Evolutionary conservation across 2,888 invertebrate genomes (phyloP).

Genomic region (Latrodectus elegans): DNA sequence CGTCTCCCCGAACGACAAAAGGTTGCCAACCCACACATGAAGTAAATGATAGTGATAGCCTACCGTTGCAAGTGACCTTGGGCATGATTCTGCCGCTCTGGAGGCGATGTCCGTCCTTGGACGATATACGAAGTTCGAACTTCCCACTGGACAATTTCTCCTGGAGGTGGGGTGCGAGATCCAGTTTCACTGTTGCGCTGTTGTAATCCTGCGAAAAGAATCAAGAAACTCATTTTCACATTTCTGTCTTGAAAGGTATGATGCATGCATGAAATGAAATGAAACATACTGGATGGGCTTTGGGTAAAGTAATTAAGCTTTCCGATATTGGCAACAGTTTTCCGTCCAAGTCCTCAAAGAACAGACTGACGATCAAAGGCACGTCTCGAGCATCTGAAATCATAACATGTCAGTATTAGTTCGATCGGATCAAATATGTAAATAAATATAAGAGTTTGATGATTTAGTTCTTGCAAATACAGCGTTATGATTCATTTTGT

Average conservation of each 20-base stretch:
- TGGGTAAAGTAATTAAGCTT: slow-evolving; percentile 78
- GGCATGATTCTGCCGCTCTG: slow-evolving; percentile 71
- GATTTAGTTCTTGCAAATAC: too few relatives aligned
- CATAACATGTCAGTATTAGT: not conserved
- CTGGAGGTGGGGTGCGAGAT: slow-evolving; percentile 55
- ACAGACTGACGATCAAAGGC: slow-evolving; percentile 78
- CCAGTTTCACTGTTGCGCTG: slow-evolving; percentile 66
- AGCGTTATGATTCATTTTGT: too few relatives aligned
- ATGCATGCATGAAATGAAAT: not conserved
- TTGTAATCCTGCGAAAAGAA: slow-evolving; percentile 63
- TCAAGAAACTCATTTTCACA: not conserved
- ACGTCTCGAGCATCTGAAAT: slow-evolving; percentile 77
- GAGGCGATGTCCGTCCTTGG: slow-evolving; percentile 61
- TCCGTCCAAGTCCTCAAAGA: slow-evolving; percentile 52
- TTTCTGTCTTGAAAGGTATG: not conserved
- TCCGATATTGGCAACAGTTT: slow-evolving; percentile 68
- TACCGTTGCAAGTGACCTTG: slow-evolving; percentile 71
- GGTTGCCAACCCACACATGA: not conserved
- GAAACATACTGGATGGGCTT: slow-evolving; percentile 71
- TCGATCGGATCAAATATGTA: too few relatives aligned
- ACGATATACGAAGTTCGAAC: slow-evolving; percentile 55
- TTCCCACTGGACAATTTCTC: slow-evolving; percentile 45
- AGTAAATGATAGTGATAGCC: slow-evolving; percentile 1
- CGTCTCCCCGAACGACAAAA: not conserved
- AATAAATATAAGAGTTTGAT: too few relatives aligned